Percentiles rank a stretch among this genome's conserved stretches.
These are phyloP conservation scores for Lissocephala sabroskyi DNA, from an alignment of 2,888 invertebrate genomes.

Conservation along the genomic window DNA sequence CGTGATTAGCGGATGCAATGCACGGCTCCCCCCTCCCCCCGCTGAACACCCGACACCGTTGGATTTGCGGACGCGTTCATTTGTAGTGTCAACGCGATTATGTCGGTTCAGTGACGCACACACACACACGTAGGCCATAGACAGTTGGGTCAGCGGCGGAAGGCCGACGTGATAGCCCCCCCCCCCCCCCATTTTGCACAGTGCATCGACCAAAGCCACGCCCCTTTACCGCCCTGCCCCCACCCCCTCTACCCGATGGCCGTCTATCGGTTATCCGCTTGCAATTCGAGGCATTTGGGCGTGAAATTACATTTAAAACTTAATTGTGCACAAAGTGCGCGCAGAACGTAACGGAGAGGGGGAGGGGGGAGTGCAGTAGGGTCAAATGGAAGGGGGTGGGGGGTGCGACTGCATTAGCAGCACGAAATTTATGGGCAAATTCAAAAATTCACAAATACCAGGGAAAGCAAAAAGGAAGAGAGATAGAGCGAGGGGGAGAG, in stretches of 20 bases:
- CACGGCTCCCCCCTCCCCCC: too few relatives aligned
- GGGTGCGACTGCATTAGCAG: background rate
- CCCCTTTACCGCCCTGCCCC: too few relatives aligned
- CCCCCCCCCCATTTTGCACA: too few relatives aligned
- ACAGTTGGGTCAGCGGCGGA: too few relatives aligned
- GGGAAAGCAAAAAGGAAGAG: background rate
- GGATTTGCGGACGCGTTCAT: slow-evolving; percentile 29
- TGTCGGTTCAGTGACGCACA: slow-evolving; percentile 40
- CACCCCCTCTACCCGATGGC: too few relatives aligned
- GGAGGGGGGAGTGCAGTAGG: background rate
- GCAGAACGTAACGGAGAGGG: background rate
- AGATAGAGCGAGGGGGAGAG: too few relatives aligned
- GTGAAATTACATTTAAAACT: slow-evolving; percentile 60
- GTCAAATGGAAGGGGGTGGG: background rate
- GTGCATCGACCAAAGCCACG: too few relatives aligned
- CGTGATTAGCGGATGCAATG: too few relatives aligned
- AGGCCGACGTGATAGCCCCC: too few relatives aligned
- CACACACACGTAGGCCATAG: background rate
- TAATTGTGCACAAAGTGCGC: slow-evolving; percentile 41
- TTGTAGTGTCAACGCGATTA: slow-evolving; percentile 57
- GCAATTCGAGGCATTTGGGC: slow-evolving; percentile 53
- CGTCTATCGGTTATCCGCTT: too few relatives aligned
- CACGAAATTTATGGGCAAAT: background rate
- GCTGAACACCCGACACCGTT: too few relatives aligned
- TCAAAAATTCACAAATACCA: background rate